These are phyloP conservation scores for Sebastes hubbsi DNA, from an alignment of 2,797 vertebrate species.

Conservation along the genomic window DNA sequence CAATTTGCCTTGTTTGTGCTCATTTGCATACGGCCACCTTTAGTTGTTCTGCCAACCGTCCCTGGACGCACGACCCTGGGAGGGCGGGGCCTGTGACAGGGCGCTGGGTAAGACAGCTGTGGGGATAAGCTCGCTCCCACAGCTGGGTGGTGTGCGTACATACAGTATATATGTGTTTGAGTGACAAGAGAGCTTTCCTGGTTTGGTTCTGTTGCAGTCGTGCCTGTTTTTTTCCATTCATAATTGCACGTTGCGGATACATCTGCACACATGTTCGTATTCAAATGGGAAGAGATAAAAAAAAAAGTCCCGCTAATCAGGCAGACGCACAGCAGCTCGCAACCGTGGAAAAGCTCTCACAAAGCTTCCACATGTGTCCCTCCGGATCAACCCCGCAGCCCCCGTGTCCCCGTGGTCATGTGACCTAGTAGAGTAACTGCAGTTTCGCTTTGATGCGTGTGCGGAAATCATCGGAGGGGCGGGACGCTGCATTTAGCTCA, in stretches of 20 bases:
- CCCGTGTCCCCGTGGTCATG: conserved; percentile 1
- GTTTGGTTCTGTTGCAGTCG: background rate
- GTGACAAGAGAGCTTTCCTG: background rate
- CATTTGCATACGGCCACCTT: conserved; percentile 62
- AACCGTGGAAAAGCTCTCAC: background rate
- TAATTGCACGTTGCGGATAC: background rate
- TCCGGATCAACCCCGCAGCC: background rate
- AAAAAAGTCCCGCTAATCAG: background rate
- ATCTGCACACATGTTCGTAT: background rate
- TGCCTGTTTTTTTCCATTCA: background rate
- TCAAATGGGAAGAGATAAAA: background rate
- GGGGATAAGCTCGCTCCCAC: conserved; percentile 42
- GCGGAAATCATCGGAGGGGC: conserved; percentile 19
- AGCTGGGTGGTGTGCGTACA: conserved; percentile 32
- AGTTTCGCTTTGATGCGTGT: background rate
- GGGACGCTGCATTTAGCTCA: conserved; percentile 4
- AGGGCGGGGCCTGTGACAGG: conserved; percentile 15
- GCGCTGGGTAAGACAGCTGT: conserved; percentile 47
- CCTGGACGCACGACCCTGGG: background rate
- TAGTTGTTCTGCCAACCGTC: conserved; percentile 18
- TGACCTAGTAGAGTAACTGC: background rate
- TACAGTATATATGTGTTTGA: background rate
- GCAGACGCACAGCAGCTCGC: background rate
- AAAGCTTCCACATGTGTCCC: background rate
- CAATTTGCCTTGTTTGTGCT: conserved; percentile 38